Base-by-base conservation (phyloP, 2,797 vertebrate genomes). In the Aulostomus chinensis region DNA sequence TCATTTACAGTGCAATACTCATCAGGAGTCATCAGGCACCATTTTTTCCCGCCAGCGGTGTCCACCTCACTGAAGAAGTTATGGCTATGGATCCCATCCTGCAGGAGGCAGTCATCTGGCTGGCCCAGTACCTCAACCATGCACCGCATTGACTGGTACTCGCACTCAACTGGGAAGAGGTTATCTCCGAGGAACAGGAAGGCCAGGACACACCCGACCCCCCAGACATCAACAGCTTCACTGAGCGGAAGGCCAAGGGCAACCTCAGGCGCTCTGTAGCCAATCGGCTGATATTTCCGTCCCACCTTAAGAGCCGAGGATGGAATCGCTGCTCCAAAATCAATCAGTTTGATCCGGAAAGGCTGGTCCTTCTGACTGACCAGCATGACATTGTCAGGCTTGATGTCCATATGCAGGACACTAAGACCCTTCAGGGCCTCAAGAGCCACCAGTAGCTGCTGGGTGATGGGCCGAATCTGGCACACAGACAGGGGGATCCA, bases 91-190 rank as follows among this genome's bases (percentile, higher is more conserved):
- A 2, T 17, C 1, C 57, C 61, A 36, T 13, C 32, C n/a, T 2
- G 2, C 14, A 73, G 60, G 20, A 52, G 12, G 16, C 31, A 22
- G 22, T 62, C 33, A 4, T 52, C 32, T 1, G 30, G 56, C 32
- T 46, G 47, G 39, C 73, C 57, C 30, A 75, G 39, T 43, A 68
- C n/a, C 7, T 59, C 30, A 6, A 72, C 54, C 9, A 57, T 53
- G 20, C n/a, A 7, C 24, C 14, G 69, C 41, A 66, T 63, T 61
- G 57, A 57, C 41, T 56, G 60, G 33, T 62, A 75, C 1, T 55
- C 33, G 9, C 56, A 65, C 7, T 39, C 5, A 0, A 66, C 49
- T 2, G 33, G 26, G 12, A 72, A 72, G 22, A 64, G 56, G 31
- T 68, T 54, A 0, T 57, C 17, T 7, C 42, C 35, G 0, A 74